Percentiles rank a stretch among this genome's conserved stretches.
These are phyloP conservation scores for Cirrhinus molitorella DNA, from an alignment of 2,797 vertebrate species.

Conservation along the genomic window DNA sequence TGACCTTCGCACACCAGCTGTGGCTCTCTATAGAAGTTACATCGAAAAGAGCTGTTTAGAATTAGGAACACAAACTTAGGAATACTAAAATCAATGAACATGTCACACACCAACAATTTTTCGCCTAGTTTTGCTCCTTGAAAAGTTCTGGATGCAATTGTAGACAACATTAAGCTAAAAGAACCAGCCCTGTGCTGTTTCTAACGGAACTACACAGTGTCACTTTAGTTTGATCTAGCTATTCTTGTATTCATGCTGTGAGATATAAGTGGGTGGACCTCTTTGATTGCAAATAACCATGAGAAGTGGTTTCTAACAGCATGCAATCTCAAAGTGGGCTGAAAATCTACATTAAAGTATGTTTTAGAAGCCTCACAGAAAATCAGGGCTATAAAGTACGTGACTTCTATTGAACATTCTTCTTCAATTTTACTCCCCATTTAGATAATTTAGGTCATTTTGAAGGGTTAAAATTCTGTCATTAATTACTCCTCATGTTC, in stretches of 20 bases:
- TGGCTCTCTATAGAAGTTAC: conserved; percentile 71
- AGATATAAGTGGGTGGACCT: conserved; percentile 40
- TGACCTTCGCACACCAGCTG: conserved; percentile 66
- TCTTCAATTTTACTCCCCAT: not conserved
- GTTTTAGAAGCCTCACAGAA: not conserved
- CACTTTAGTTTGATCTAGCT: conserved; percentile 13
- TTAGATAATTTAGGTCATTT: not conserved
- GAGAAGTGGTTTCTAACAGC: conserved; percentile 52
- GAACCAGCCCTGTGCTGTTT: conserved; percentile 7
- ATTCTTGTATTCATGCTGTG: conserved; percentile 16
- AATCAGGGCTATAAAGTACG: not conserved
- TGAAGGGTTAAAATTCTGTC: too few relatives aligned
- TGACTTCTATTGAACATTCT: not conserved
- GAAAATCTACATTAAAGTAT: not conserved
- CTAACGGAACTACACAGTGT: conserved; percentile 2
- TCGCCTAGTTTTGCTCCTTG: not conserved
- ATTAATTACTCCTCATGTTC: too few relatives aligned
- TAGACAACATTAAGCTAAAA: not conserved
- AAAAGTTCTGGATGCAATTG: not conserved
- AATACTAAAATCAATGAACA: not conserved
- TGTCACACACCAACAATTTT: not conserved
- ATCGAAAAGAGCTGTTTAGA: conserved; percentile 37
- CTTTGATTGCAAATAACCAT: conserved; percentile 50
- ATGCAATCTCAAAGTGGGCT: conserved; percentile 42
- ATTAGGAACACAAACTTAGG: not conserved